Percentiles rank a stretch among this genome's conserved stretches.
Conservation (phyloP, 1,140 invertebrate species). For the Anoplolepis gracilipes region DNA sequence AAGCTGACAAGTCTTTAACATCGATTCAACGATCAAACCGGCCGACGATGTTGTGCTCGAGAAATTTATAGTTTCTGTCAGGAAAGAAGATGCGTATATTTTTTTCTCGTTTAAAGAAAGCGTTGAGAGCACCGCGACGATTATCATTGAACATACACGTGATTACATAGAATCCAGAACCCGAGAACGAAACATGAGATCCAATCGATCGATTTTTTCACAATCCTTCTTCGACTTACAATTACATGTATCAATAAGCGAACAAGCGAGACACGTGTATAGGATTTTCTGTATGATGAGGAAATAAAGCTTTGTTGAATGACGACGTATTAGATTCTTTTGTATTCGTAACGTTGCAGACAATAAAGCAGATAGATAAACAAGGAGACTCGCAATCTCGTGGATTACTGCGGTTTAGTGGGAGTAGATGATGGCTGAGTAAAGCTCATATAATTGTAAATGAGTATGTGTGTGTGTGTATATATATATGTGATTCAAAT, state of each 20-base stretch:
- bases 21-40: slow-evolving; percentile 32
- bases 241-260: slow-evolving; percentile 61
- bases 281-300: slow-evolving; percentile 27
- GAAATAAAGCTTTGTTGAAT: slow-evolving; percentile 51
- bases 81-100: slow-evolving; percentile 67
- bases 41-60: not conserved
- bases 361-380: slow-evolving; percentile 45
- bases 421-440: not conserved
- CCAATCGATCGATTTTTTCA: not conserved
- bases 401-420: slow-evolving; percentile 20
- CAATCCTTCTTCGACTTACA: slow-evolving; percentile 7
- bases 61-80: slow-evolving; percentile 60
- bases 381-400: slow-evolving; percentile 8
- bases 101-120: slow-evolving; percentile 41
- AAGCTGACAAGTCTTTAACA: slow-evolving; percentile 41
- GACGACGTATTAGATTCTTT: not conserved
- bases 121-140: slow-evolving; percentile 46
- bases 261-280: slow-evolving; percentile 56
- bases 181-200: slow-evolving; percentile 39
- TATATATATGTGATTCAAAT: slow-evolving; percentile 5
- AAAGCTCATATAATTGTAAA: slow-evolving; percentile 28
- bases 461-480: not conserved
- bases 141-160: slow-evolving; percentile 28
- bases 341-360: slow-evolving; percentile 14
- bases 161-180: slow-evolving; percentile 55